Evolutionary conservation across 2,113 vertebrate species (phyloP).

Genomic region (Bubo scandiacus): DNA sequence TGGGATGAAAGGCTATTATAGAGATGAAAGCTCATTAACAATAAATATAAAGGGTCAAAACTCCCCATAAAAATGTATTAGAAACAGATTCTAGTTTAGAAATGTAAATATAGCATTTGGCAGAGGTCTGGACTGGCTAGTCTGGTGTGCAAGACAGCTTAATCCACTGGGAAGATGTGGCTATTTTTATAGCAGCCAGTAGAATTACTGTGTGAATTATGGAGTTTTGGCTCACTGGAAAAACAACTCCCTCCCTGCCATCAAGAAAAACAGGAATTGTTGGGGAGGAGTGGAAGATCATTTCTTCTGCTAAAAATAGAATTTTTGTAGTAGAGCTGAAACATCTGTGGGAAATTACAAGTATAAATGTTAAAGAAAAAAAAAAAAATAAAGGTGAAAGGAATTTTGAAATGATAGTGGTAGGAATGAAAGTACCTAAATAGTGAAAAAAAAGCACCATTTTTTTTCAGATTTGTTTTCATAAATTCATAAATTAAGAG

Average conservation of each 20-base stretch:
- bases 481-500: neutral
- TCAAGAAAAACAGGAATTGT: neutral
- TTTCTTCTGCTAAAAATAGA: neutral
- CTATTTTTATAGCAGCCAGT: neutral
- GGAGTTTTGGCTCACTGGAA: neutral
- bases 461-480: neutral
- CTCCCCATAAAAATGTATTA: conserved; percentile 57
- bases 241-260: neutral
- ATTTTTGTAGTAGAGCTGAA: neutral
- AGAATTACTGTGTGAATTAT: conserved; percentile 22
- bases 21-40: conserved; percentile 62
- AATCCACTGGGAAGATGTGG: conserved; percentile 30
- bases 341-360: neutral
- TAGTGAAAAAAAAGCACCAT: neutral
- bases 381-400: neutral
- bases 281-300: neutral
- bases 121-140: neutral
- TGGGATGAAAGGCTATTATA: conserved; percentile 52
- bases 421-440: neutral
- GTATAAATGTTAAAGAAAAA: neutral
- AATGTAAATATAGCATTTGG: conserved; percentile 61
- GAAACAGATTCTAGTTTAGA: conserved; percentile 60
- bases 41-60: conserved; percentile 67
- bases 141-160: conserved; percentile 16
- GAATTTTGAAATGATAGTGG: neutral